Percentiles rank a stretch among this genome's conserved stretches.
Conservation (phyloP, 2,113 vertebrate genomes). For the Thamnophis sirtalis region DNA sequence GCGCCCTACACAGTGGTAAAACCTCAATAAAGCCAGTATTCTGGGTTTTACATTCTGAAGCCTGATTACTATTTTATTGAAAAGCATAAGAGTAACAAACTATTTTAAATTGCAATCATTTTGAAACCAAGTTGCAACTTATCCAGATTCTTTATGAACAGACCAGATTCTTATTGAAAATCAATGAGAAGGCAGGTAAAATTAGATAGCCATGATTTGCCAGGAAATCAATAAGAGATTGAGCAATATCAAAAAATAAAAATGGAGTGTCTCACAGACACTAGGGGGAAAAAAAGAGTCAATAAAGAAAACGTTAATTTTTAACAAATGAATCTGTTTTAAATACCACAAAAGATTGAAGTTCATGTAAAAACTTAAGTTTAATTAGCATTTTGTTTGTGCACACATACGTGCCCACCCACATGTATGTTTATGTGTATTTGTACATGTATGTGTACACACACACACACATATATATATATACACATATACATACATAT, state of each 20-base stretch:
- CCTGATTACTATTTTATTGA: conserved; percentile 55
- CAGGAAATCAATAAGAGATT: conserved; percentile 69
- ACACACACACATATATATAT: too few relatives aligned
- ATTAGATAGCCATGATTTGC: conserved; percentile 74
- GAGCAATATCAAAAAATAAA: conserved; percentile 49
- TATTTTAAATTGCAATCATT: conserved; percentile 55
- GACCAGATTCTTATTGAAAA: conserved; percentile 65
- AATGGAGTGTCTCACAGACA: conserved; percentile 19
- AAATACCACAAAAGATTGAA: conserved; percentile 3
- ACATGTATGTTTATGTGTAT: background rate
- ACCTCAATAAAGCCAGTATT: conserved; percentile 35
- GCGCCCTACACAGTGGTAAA: conserved; percentile 36
- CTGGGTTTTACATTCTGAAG: conserved; percentile 47
- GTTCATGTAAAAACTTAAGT: background rate
- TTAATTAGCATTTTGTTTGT: background rate
- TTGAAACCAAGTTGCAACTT: conserved; percentile 58
- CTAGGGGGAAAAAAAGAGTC: conserved; percentile 6
- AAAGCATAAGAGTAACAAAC: conserved; percentile 53
- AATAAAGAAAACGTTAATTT: conserved; percentile 14
- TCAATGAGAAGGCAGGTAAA: conserved; percentile 72
- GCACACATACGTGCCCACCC: background rate
- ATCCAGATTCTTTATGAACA: conserved; percentile 58
- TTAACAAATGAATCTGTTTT: background rate
- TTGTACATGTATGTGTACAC: background rate
- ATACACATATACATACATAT: too few relatives aligned